phyloP scores from a whole-genome alignment of 2,113 vertebrate genomes.

The Antechinus stuartii region DNA sequence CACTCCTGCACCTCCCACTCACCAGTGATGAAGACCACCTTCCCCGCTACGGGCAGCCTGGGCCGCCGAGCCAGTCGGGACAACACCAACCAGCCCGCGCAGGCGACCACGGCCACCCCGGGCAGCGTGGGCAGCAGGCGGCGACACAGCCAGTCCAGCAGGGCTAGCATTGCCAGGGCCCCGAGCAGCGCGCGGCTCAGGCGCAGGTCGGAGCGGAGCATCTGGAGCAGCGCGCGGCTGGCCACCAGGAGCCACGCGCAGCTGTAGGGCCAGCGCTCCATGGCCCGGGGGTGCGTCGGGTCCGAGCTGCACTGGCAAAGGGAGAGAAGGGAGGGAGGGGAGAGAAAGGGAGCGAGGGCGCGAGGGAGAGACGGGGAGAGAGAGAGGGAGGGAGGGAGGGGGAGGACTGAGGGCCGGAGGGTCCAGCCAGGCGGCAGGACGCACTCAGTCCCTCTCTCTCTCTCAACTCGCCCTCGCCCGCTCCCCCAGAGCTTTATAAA shows the following conservation, averaged over 20 bases:
- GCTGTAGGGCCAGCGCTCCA: constrained; percentile 5
- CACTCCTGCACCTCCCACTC: neutral
- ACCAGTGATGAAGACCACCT: constrained; percentile 12
- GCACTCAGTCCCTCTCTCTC: neutral
- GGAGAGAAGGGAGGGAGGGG: neutral
- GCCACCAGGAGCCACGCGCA: constrained; percentile 5
- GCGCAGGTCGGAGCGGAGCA: constrained; percentile 5
- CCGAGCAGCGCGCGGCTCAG: neutral
- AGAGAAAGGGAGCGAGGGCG: neutral
- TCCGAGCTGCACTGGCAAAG: neutral
- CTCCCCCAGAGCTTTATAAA: neutral
- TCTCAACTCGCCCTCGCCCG: neutral
- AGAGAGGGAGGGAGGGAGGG: neutral
- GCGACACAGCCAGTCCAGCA: neutral
- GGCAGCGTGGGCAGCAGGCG: constrained; percentile 5
- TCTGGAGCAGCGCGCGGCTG: constrained; percentile 8
- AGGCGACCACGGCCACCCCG: neutral
- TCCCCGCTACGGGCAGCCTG: constrained; percentile 9
- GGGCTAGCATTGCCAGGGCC: neutral
- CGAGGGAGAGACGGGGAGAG: neutral
- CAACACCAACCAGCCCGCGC: neutral
- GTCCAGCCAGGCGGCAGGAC: neutral
- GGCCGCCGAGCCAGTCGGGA: neutral
- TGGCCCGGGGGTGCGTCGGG: neutral
- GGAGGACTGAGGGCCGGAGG: neutral